Percentiles rank a stretch among this genome's conserved stretches.
Evolutionary conservation across 2,113 vertebrate genomes (phyloP).

Genomic region (Lepisosteus oculatus): DNA sequence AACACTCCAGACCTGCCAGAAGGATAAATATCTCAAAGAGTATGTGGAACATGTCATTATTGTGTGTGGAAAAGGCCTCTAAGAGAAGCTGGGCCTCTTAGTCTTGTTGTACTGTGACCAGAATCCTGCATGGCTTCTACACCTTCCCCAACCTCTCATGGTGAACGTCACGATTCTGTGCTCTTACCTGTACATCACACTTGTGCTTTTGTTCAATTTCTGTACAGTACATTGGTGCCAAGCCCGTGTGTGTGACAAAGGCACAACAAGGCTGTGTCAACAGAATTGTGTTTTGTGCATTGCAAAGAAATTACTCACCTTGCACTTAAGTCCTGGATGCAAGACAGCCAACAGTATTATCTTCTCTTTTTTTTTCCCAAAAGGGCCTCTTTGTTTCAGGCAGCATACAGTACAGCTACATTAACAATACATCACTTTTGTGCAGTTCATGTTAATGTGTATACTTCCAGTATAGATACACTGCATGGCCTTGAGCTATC

Average conservation of each 20-base stretch:
- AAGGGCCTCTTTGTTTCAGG: slow-evolving; percentile 9
- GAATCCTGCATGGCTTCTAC: slow-evolving; percentile 50
- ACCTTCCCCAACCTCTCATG: slow-evolving; percentile 29
- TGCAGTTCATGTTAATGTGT: slow-evolving; percentile 32
- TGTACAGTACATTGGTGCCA: slow-evolving; percentile 59
- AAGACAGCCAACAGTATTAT: slow-evolving; percentile 1
- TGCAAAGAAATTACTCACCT: slow-evolving; percentile 66
- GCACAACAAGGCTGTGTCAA: slow-evolving; percentile 28
- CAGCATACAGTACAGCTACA: slow-evolving; percentile 10
- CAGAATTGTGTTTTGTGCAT: slow-evolving; percentile 45
- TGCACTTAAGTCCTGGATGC: slow-evolving; percentile 63
- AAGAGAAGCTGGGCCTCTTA: slow-evolving; percentile 32
- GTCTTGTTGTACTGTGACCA: slow-evolving; percentile 29
- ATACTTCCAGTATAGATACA: slow-evolving; percentile 45
- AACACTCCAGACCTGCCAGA: slow-evolving; percentile 29
- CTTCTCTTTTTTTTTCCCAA: too few relatives aligned
- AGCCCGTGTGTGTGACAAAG: slow-evolving; percentile 46
- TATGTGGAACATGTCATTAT: slow-evolving; percentile 56
- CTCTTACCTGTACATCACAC: slow-evolving; percentile 32
- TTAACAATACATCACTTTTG: slow-evolving; percentile 32
- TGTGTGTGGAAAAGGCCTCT: slow-evolving; percentile 23
- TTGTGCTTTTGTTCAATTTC: slow-evolving; percentile 51
- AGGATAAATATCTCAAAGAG: slow-evolving; percentile 34
- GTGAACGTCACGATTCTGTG: slow-evolving; percentile 19
- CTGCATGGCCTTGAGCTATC: too few relatives aligned